Conservation (phyloP, 2,888 invertebrate genomes). For the Psylliodes chrysocephalus region DNA sequence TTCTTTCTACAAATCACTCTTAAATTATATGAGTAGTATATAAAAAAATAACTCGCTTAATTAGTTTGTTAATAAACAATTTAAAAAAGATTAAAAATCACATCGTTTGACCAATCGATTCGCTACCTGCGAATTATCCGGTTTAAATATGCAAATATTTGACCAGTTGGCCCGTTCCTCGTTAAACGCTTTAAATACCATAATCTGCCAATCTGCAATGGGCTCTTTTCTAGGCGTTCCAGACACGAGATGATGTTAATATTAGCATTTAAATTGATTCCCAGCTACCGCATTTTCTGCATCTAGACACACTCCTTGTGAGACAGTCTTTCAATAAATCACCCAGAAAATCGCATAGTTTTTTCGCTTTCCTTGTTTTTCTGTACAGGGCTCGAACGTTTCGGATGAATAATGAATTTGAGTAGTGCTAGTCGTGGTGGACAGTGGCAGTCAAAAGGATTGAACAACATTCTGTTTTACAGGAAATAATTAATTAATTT, state of each 20-base stretch:
- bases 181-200: slow-evolving; percentile 36
- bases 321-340: slow-evolving; percentile 40
- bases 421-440: no score
- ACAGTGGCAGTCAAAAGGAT: no score
- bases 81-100: neutral
- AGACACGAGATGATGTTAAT: slow-evolving; percentile 39
- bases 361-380: slow-evolving; percentile 13
- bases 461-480: no score
- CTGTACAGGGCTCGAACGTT: neutral
- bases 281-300: slow-evolving; percentile 43
- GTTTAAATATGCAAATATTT: neutral
- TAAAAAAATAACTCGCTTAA: no score
- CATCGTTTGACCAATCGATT: neutral
- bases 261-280: slow-evolving; percentile 47
- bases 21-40: no score
- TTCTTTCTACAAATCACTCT: no score
- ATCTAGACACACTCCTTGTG: slow-evolving; percentile 34
- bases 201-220: slow-evolving; percentile 40
- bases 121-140: no score
- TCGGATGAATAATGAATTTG: no score
- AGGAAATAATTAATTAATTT: no score
- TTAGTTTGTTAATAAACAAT: no score
- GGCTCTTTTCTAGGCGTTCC: slow-evolving; percentile 35
- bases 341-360: slow-evolving; percentile 27
- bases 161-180: slow-evolving; percentile 13